Evolutionary conservation across 2,888 invertebrate species (phyloP), one percentile per base, ranked within the genome.

Genomic region (Microctonus hyperodae): DNA sequence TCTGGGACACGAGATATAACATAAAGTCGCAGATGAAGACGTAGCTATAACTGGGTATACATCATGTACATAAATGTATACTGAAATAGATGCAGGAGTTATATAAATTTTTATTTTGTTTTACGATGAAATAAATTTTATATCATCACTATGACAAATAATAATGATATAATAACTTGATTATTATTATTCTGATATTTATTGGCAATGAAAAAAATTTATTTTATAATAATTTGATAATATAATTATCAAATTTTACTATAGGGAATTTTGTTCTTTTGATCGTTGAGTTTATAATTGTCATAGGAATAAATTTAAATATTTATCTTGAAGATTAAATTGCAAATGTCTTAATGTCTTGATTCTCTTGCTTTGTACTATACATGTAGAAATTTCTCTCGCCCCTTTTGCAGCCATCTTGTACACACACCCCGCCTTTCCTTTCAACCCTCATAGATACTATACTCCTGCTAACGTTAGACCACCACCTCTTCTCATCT

Each of bases 351-450:
- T n/a, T 5, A 80, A 77, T 78, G 78, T 80, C 79, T 80, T 80
- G 80, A 78, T 76, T 78, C 80, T 75, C 79, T 79, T 79, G 72
- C 75, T 75, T 75, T 66, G 64, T 65, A 61, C 68, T 7, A n/a
- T n/a, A 28, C 28, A 3, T 28, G 28, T 28, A n/a, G n/a, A n/a
- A n/a, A n/a, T n/a, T n/a, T 66, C 61, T 7, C 72, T 58, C 65
- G 63, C 67, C 66, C 68, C 65, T 60, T 61, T 69, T 78, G 81
- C 81, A 79, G 81, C 81, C 81, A 82, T 82, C 81, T 81, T 82
- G 81, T 74, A 51, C 6, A 16, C 76, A 78, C 77, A 3, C n/a
- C 80, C 79, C 80, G 76, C 78, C 77, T 75, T 74, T 75, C 76
- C 78, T 78, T 78, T 75, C 73, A 71, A 69, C 73, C 76, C 77